Base-by-base conservation (phyloP, 2,888 invertebrate species). In the Orchestes rusci region DNA sequence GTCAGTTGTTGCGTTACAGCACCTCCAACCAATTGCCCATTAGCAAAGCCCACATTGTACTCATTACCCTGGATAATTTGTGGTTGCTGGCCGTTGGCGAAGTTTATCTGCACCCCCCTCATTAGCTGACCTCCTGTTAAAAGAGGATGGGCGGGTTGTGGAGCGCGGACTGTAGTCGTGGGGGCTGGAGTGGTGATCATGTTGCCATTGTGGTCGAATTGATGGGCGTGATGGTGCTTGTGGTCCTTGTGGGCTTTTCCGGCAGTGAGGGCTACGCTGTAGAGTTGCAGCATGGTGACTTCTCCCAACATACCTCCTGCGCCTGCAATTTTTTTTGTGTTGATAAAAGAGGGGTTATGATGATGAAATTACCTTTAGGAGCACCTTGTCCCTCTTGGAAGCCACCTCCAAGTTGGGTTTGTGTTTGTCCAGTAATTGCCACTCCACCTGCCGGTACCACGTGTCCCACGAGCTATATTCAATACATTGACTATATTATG, bases 161-260 rank as follows among this genome's bases (percentile, higher is more conserved):
- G 68, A 18, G 72, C 68, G 53, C 73, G 70, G 19, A 76, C 75
- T 0, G 77, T 72, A 1, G 73, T 73, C 1, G 76, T 71, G 31
- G 79, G 76, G 1, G 79, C 72, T 5, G 79, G 68, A 2, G 78
- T 73, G 7, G 77, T 77, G 10, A 80, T 65, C 12, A 75, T 74
- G 12, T 71, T 72, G 1, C 84, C 85, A 51, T 84, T 80, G 60
- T 84, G 84, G 57, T 79, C 82, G 60, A 81, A 84, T 58, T 83
- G 83, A 62, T 87, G 86, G 0, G 79, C 87, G 66, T 89, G 88
- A 62, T 89, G 89, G 60, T 89, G 89, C 60, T 88, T 89, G 67
- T 89, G 88, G 60, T 88, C 86, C 53, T 80, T 82, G 68, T 89
- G 88, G 0, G 88, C 88, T 66, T 89, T 89, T 0, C 89, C 89